These are phyloP conservation scores for Hyperopisus bebe DNA, from an alignment of 2,113 vertebrate genomes.

Conservation along the genomic window DNA sequence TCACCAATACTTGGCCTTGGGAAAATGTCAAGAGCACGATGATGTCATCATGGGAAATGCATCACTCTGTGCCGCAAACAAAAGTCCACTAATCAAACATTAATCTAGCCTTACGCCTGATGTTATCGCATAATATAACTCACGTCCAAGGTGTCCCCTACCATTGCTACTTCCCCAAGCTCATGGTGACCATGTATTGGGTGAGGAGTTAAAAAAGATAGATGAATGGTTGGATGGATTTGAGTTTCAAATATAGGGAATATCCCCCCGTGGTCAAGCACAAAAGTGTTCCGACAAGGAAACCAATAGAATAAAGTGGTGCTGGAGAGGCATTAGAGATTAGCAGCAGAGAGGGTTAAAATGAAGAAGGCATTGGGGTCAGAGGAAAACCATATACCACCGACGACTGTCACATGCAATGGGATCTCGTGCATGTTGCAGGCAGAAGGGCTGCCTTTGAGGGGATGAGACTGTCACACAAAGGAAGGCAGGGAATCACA, in stretches of 20 bases:
- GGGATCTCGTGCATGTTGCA: conserved; percentile 2
- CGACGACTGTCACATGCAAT: conserved; percentile 44
- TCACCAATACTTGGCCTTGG: not conserved
- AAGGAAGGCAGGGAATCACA: not conserved
- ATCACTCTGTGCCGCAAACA: not conserved
- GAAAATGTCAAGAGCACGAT: not conserved
- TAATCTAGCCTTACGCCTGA: not conserved
- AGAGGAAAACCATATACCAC: conserved; percentile 54
- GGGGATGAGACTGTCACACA: not conserved
- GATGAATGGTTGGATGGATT: not conserved
- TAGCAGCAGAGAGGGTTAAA: conserved; percentile 49
- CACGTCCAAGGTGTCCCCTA: not conserved
- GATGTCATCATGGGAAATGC: not conserved
- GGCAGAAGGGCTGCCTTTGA: not conserved
- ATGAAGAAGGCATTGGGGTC: conserved; percentile 46
- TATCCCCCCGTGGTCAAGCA: conserved; percentile 35
- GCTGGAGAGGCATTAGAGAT: conserved; percentile 58
- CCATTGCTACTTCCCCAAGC: not conserved
- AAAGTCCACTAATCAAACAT: not conserved
- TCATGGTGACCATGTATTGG: not conserved
- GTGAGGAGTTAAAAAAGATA: not conserved
- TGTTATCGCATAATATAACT: not conserved
- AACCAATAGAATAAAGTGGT: conserved; percentile 64
- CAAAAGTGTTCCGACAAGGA: conserved; percentile 40
- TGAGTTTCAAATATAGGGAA: not conserved